A percentile compares a stretch with the other conserved stretches of the same genome.
These are phyloP conservation scores for Melanotus villosus DNA, from an alignment of 2,888 invertebrate species.

Conservation along the genomic window DNA sequence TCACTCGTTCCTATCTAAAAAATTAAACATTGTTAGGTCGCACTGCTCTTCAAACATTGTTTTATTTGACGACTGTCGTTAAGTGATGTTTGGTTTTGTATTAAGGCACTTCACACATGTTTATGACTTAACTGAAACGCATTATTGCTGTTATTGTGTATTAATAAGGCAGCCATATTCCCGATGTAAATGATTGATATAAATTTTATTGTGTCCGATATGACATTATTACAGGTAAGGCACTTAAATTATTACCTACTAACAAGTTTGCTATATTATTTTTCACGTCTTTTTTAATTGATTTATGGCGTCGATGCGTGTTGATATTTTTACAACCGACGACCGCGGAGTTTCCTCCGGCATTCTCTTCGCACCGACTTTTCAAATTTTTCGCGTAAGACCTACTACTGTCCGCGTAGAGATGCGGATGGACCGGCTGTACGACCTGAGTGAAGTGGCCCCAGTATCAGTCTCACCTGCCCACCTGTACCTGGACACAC, in stretches of 20 bases:
- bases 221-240: constrained; percentile 21
- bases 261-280: constrained; percentile 2
- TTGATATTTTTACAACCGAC: neutral
- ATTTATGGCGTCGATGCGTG: neutral
- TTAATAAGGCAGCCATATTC: constrained; percentile 33
- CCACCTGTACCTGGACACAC: constrained; percentile 59
- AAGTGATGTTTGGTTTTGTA: constrained; percentile 38
- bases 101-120: constrained; percentile 45
- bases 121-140: constrained; percentile 35
- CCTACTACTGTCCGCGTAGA: constrained; percentile 27
- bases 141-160: constrained; percentile 31
- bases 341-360: neutral
- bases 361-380: neutral
- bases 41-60: constrained; percentile 41
- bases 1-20: constrained; percentile 38
- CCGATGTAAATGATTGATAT: constrained; percentile 18
- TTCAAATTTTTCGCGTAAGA: neutral
- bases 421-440: constrained; percentile 54
- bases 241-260: constrained; percentile 13
- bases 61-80: constrained; percentile 41
- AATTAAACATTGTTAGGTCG: constrained; percentile 35
- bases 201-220: constrained; percentile 26
- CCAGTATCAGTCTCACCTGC: constrained; percentile 62
- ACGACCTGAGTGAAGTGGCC: constrained; percentile 61
- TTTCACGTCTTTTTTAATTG: neutral